Evolutionary conservation across 2,113 vertebrate species (phyloP), one percentile per base, ranked within the genome.

Genomic region (Psettodes erumei): DNA sequence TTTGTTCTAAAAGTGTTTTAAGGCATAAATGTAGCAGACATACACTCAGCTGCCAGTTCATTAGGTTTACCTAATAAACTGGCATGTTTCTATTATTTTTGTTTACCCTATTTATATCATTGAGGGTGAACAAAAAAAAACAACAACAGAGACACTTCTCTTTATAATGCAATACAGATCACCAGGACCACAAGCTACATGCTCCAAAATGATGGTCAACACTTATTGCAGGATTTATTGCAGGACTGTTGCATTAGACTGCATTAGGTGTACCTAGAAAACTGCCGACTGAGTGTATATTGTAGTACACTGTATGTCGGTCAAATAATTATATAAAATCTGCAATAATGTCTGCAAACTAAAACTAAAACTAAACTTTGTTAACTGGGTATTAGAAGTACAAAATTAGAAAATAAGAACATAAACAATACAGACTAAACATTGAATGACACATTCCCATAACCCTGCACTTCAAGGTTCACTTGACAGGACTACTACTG

Each of bases 381-480:
- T 8, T 51, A 75, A 73, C n/a, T 75, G 32, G 53, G 15, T 51
- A 60, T 76, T 30, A 76, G n/a, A 72, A 38, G 48, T 70, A 53
- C 21, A 48, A 81, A 38, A 63, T 51, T 0, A 53, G 43, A 45
- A 54, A 62, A 69, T 55, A 33, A n/a, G 16, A 42, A 3, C 43
- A 45, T 40, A 35, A 54, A 77, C 35, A 68, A 56, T 69, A 38
- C 65, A 79, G 50, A 64, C 33, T 48, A 21, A 61, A 71, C 61
- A 75, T 2, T 50, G 19, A 71, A 43, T 13, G 33, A 35, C 33
- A 53, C 38, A 82, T 77, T 82, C 86, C 88, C 83, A 85, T 35
- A 78, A 59, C 83, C 80, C 84, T 90, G 81, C 19, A 87, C 78
- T 89, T 76, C 23, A 51, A 15, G n/a, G n/a, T n/a, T n/a, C n/a